These are phyloP conservation scores for Telenomus remus DNA, from an alignment of 1,140 invertebrate genomes.

Conservation along the genomic window DNA sequence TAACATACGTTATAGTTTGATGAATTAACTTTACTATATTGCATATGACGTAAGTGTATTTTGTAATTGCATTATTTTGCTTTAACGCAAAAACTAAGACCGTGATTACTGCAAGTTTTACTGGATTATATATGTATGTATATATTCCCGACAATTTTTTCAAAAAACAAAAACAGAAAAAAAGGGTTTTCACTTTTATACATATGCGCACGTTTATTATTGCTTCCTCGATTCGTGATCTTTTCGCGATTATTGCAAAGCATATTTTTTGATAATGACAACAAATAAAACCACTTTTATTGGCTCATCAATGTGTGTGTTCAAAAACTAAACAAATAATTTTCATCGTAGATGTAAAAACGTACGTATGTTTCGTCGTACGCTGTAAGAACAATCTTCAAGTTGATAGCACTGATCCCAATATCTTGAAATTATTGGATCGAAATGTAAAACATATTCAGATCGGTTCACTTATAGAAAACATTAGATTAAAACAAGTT, in stretches of 20 bases:
- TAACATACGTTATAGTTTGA: constrained; percentile 55
- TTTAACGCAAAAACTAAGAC: constrained; percentile 57
- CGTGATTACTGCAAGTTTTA: constrained; percentile 55
- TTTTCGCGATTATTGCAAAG: constrained; percentile 41
- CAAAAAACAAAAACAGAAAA: constrained; percentile 32
- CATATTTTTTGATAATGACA: constrained; percentile 43
- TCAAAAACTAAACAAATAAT: background rate
- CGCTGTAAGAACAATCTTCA: too few relatives aligned
- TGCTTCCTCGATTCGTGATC: constrained; percentile 64
- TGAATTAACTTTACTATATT: constrained; percentile 63
- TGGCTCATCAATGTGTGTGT: constrained; percentile 18
- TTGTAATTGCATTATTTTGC: constrained; percentile 62
- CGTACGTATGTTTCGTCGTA: too few relatives aligned
- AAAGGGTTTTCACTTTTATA: constrained; percentile 56
- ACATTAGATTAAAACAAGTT: constrained; percentile 13
- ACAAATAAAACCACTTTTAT: constrained; percentile 34
- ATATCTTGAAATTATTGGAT: too few relatives aligned
- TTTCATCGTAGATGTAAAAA: constrained; percentile 9
- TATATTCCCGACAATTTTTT: constrained; percentile 54
- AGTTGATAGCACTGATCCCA: too few relatives aligned
- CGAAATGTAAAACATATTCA: background rate
- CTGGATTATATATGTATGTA: constrained; percentile 55
- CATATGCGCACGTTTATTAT: constrained; percentile 60
- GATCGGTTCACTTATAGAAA: background rate
- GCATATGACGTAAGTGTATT: constrained; percentile 62